phyloP scores from a whole-genome alignment of 2,888 invertebrate species.

The Cephus runcator region DNA sequence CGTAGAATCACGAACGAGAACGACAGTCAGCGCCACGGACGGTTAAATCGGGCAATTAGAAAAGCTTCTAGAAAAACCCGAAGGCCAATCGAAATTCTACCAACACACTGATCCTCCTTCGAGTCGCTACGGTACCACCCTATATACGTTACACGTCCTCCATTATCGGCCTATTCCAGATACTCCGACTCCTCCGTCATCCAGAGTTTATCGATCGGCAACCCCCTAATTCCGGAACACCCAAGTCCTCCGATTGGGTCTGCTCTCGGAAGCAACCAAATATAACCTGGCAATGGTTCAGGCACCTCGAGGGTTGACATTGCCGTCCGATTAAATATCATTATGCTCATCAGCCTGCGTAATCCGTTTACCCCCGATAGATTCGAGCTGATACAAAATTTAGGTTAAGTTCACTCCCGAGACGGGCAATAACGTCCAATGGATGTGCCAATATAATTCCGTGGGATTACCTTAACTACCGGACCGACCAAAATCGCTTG shows the following conservation, averaged over 20 bases:
- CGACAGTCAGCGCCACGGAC: background rate
- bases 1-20: too few species aligned
- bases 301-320: background rate
- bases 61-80: background rate
- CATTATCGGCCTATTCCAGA: background rate
- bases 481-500: background rate
- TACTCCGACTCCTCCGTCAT: background rate
- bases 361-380: background rate
- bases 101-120: background rate
- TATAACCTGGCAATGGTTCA: background rate
- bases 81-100: background rate
- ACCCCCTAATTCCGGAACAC: background rate
- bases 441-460: background rate
- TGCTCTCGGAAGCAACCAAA: background rate
- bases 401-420: background rate
- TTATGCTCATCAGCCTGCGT: background rate
- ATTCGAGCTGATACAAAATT: background rate
- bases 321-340: background rate
- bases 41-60: background rate
- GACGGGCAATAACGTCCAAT: background rate
- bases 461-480: background rate
- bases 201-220: background rate
- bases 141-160: background rate
- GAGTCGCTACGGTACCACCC: background rate
- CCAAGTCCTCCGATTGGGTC: background rate